phyloP scores from a whole-genome alignment of 2,113 vertebrate genomes.

The Hystrix brachyura region DNA sequence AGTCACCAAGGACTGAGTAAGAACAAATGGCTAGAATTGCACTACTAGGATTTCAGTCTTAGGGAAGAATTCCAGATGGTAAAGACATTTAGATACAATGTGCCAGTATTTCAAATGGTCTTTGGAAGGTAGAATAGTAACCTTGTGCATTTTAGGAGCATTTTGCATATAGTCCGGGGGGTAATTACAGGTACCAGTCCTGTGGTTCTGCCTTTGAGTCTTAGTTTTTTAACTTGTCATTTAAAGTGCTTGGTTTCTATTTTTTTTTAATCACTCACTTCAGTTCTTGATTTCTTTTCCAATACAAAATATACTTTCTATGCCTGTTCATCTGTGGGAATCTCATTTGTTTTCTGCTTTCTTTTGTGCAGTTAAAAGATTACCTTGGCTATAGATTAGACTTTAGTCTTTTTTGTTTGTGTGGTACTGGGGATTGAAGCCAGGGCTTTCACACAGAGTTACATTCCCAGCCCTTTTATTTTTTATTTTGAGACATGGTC shows the following conservation, averaged over 20 bases:
- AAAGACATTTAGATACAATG: background rate
- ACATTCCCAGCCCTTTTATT: background rate
- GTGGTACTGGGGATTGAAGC: background rate
- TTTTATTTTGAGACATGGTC: background rate
- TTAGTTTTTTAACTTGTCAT: background rate
- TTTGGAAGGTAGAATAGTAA: background rate
- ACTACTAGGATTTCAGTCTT: background rate
- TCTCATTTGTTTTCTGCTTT: constrained; percentile 54
- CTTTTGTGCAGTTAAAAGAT: constrained; percentile 44
- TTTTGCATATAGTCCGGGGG: background rate
- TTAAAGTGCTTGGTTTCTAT: background rate
- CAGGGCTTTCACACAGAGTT: background rate
- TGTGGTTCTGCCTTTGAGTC: background rate
- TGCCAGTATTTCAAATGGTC: no score
- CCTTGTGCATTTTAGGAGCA: background rate
- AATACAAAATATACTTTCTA: background rate
- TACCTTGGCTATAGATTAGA: constrained; percentile 22
- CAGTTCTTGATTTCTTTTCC: constrained; percentile 38
- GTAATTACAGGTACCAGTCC: background rate
- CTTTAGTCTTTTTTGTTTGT: background rate
- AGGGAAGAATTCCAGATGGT: background rate
- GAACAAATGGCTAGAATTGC: background rate
- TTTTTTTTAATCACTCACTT: background rate
- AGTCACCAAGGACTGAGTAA: background rate
- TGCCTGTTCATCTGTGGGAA: background rate